Evolutionary conservation across 2,113 vertebrate species (phyloP).

Genomic region (Plotosus lineatus): DNA sequence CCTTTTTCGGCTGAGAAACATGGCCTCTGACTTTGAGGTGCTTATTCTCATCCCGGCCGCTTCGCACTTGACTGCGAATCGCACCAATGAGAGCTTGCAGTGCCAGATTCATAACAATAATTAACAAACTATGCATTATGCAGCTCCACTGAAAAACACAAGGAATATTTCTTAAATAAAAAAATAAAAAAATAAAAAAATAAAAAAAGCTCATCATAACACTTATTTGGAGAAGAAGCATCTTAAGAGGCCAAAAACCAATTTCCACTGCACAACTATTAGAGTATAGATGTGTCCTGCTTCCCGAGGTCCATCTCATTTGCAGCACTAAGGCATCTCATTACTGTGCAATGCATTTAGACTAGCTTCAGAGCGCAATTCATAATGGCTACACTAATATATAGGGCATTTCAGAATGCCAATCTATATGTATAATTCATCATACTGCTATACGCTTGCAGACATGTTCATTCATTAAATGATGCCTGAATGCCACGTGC

Average conservation of each 20-base stretch:
- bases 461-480: conserved; percentile 42
- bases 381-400: conserved; percentile 33
- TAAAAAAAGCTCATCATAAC: background rate
- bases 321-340: conserved; percentile 30
- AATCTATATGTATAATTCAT: conserved; percentile 32
- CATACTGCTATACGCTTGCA: conserved; percentile 12
- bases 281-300: conserved; percentile 14
- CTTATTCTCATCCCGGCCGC: background rate
- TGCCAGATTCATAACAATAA: background rate
- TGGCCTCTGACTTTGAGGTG: too few species aligned
- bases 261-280: background rate
- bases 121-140: background rate
- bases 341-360: conserved; percentile 5
- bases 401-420: conserved; percentile 26
- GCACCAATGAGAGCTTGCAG: too few species aligned
- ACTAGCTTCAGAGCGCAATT: conserved; percentile 10
- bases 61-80: too few species aligned
- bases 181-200: background rate
- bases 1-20: too few species aligned
- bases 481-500: conserved; percentile 4
- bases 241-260: conserved; percentile 3
- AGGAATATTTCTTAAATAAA: background rate
- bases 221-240: background rate
- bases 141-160: background rate
- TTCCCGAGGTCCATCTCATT: conserved; percentile 26